These are phyloP conservation scores for Eristalis pertinax DNA, from an alignment of 2,888 invertebrate genomes.

Conservation along the genomic window DNA sequence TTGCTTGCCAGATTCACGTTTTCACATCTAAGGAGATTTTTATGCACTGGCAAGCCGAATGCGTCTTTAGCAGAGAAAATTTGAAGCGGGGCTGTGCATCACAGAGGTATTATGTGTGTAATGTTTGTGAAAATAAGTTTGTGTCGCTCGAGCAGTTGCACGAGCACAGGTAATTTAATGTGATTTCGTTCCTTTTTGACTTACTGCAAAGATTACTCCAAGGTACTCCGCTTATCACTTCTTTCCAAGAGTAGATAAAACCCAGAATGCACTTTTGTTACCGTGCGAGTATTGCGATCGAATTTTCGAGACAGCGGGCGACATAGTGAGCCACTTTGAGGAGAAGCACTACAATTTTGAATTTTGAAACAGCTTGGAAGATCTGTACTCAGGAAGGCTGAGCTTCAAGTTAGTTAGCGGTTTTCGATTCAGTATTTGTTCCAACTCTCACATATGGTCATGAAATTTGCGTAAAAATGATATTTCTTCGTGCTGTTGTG, in stretches of 20 bases:
- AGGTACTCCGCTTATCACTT: constrained; percentile 79
- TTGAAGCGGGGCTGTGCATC: constrained; percentile 75
- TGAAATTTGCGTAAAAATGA: too few relatives aligned
- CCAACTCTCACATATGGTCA: too few relatives aligned
- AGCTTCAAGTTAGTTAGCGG: too few relatives aligned
- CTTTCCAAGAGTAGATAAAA: constrained; percentile 78
- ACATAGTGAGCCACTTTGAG: constrained; percentile 82
- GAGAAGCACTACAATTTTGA: constrained; percentile 84
- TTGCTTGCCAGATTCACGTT: constrained; percentile 81
- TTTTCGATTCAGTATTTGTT: too few relatives aligned
- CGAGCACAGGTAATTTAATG: constrained; percentile 78
- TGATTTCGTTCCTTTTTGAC: not conserved
- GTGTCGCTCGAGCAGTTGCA: constrained; percentile 78
- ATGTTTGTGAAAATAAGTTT: constrained; percentile 80
- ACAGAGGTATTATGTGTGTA: constrained; percentile 79
- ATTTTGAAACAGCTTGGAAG: too few relatives aligned
- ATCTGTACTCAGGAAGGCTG: too few relatives aligned
- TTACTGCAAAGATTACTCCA: not conserved
- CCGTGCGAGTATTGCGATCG: constrained; percentile 80
- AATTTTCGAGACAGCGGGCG: constrained; percentile 76
- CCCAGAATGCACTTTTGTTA: constrained; percentile 74
- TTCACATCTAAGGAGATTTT: constrained; percentile 83
- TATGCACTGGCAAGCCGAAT: constrained; percentile 83
- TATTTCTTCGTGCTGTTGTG: too few relatives aligned
- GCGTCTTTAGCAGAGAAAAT: constrained; percentile 78